These are phyloP conservation scores for Norana najaformis DNA, from an alignment of 2,888 invertebrate genomes.

Conservation along the genomic window DNA sequence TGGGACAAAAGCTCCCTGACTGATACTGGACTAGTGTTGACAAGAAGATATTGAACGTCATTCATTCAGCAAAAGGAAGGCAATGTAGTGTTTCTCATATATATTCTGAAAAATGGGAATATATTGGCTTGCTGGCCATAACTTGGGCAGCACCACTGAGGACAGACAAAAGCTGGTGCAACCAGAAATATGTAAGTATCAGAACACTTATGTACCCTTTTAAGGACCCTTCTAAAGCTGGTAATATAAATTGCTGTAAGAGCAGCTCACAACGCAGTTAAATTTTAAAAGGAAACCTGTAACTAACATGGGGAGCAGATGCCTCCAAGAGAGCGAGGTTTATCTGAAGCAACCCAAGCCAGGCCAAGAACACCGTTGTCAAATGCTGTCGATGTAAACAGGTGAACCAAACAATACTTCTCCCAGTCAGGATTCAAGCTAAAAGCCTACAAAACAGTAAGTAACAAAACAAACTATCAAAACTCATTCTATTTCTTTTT, in stretches of 20 bases:
- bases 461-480: background rate
- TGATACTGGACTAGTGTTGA: too few relatives aligned
- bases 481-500: background rate
- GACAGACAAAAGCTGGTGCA: too few relatives aligned
- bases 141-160: too few relatives aligned
- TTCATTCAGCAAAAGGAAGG: too few relatives aligned
- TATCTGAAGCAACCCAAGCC: slow-evolving; percentile 57
- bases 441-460: slow-evolving; percentile 1
- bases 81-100: too few relatives aligned
- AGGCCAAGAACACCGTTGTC: slow-evolving; percentile 92
- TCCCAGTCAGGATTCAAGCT: slow-evolving; percentile 57
- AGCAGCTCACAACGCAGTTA: background rate
- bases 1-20: too few relatives aligned
- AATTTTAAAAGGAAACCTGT: background rate
- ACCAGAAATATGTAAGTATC: too few relatives aligned
- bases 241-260: background rate
- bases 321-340: slow-evolving; percentile 69
- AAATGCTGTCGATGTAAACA: slow-evolving; percentile 94
- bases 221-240: too few relatives aligned
- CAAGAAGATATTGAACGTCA: too few relatives aligned
- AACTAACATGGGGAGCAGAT: slow-evolving; percentile 86
- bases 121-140: too few relatives aligned
- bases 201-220: too few relatives aligned
- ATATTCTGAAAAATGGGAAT: too few relatives aligned
- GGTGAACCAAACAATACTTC: slow-evolving; percentile 88